These are phyloP conservation scores for Hemitrygon akajei DNA, from an alignment of 2,797 vertebrate species.

Conservation along the genomic window DNA sequence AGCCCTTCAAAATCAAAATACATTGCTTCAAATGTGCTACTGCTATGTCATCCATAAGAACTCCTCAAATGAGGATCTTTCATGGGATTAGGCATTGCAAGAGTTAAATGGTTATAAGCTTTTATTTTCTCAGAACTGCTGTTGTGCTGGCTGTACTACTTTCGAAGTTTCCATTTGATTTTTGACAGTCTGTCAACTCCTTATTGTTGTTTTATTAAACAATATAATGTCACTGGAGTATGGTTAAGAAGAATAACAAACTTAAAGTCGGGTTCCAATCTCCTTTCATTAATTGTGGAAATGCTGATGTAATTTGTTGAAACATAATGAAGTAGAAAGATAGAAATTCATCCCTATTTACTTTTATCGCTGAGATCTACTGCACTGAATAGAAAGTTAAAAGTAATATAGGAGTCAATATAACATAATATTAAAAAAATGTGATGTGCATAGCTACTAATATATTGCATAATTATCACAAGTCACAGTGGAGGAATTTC, in stretches of 20 bases:
- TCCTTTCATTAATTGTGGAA: neutral
- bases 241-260: neutral
- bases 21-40: neutral
- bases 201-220: neutral
- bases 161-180: neutral
- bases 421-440: too few species aligned
- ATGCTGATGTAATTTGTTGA: neutral
- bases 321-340: neutral
- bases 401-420: too few species aligned
- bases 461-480: too few species aligned
- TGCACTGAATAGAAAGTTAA: too few species aligned
- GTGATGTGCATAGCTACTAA: too few species aligned
- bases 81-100: neutral
- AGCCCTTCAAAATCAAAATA: neutral
- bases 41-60: neutral
- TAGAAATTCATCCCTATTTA: too few species aligned
- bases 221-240: neutral
- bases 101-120: neutral
- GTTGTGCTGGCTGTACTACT: neutral
- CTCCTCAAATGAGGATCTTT: neutral
- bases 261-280: neutral
- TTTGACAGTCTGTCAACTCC: neutral
- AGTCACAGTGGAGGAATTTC: too few species aligned
- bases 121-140: neutral
- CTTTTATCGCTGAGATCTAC: too few species aligned